A percentile compares a stretch with the other conserved stretches of the same genome.
Evolutionary conservation across 2,797 vertebrate genomes (phyloP).

Genomic region (Poeciliopsis turneri): DNA sequence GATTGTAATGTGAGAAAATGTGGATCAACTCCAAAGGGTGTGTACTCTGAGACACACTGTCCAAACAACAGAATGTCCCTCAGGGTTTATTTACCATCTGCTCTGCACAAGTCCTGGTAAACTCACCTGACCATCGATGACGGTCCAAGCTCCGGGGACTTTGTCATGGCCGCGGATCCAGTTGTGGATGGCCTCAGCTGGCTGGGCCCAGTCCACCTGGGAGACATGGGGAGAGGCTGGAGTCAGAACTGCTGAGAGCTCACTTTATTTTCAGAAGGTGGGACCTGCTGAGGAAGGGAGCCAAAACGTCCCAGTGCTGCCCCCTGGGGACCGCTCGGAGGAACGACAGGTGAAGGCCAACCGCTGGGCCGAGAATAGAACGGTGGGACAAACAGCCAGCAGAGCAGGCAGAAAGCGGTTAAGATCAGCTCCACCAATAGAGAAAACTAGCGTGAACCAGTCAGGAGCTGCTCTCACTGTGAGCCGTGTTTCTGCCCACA

Average conservation of each 20-base stretch:
- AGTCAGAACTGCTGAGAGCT: not conserved
- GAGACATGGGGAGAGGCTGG: constrained; percentile 3
- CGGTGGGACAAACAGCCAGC: constrained; percentile 1
- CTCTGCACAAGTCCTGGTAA: constrained; percentile 17
- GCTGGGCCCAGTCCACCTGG: constrained; percentile 88
- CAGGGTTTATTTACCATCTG: not conserved
- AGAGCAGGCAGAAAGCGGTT: constrained; percentile 29
- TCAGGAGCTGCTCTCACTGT: not conserved
- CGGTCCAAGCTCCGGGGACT: constrained; percentile 93
- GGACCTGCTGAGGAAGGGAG: not conserved
- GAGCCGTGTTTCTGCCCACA: constrained; percentile 13
- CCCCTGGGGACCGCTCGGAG: constrained; percentile 13
- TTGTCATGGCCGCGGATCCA: constrained; percentile 99
- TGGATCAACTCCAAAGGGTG: not conserved
- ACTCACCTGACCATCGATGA: constrained; percentile 88
- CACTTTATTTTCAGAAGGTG: constrained; percentile 10
- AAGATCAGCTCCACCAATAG: constrained; percentile 12
- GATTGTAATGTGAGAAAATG: not conserved
- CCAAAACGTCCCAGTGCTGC: constrained; percentile 10
- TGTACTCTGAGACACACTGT: not conserved
- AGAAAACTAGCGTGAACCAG: constrained; percentile 9
- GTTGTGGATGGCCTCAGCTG: constrained; percentile 90
- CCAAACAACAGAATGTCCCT: no score
- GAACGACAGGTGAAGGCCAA: constrained; percentile 31
- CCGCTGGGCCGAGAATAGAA: constrained; percentile 52